These are phyloP conservation scores for Phasianus colchicus DNA, from an alignment of 2,113 vertebrate species.

Conservation along the genomic window DNA sequence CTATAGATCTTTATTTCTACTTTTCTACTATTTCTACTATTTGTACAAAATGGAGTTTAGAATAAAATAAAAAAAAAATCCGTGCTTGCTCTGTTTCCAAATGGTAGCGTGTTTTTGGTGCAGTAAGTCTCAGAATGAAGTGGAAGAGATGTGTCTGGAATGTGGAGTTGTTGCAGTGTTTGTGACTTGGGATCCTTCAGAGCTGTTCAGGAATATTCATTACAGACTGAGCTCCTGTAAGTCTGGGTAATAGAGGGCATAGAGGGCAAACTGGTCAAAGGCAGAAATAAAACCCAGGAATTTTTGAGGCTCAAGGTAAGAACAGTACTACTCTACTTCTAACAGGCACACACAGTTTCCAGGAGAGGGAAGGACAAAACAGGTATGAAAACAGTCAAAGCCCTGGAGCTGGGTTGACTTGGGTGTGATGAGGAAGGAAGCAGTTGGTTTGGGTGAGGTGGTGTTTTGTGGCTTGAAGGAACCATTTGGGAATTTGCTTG, in stretches of 20 bases:
- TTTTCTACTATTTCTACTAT: too few species aligned
- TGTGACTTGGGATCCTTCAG: not conserved
- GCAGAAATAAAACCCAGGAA: not conserved
- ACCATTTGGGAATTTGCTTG: not conserved
- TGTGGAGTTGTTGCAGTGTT: not conserved
- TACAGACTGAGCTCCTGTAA: not conserved
- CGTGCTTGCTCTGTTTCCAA: not conserved
- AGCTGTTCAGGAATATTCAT: not conserved
- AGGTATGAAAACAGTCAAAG: not conserved
- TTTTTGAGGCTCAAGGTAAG: not conserved
- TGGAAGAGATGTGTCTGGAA: not conserved
- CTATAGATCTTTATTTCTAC: not conserved
- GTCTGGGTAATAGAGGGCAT: not conserved
- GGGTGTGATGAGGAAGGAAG: not conserved
- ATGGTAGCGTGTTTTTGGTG: not conserved
- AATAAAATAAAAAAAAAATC: not conserved
- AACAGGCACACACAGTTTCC: not conserved
- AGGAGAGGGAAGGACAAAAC: not conserved
- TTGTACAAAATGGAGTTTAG: not conserved
- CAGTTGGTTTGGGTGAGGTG: accelerated
- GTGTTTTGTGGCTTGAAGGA: not conserved
- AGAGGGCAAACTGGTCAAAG: not conserved
- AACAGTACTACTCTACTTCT: not conserved
- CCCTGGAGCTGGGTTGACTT: not conserved
- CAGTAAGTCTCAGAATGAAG: not conserved